A percentile compares a stretch with the other conserved stretches of the same genome.
Conservation (phyloP, 2,888 invertebrate species). For the Saturnia pavonia region DNA sequence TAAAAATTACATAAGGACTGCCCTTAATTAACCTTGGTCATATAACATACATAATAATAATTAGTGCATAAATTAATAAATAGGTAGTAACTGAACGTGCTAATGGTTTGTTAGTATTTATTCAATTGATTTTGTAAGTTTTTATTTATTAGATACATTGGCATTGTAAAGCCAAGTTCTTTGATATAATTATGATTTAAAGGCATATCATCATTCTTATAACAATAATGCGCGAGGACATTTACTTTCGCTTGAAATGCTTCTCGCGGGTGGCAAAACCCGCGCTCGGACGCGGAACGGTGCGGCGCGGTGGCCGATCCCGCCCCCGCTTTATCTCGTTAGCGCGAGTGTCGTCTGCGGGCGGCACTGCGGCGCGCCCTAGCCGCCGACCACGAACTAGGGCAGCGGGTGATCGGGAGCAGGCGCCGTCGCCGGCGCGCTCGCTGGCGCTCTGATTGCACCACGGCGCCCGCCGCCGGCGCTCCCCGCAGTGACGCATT, state of each 20-base stretch:
- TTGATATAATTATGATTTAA: not conserved
- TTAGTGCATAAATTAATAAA: not conserved
- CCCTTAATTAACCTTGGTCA: not conserved
- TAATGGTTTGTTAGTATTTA: not conserved
- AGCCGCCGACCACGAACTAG: slow-evolving; percentile 57
- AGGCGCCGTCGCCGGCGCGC: slow-evolving; percentile 40
- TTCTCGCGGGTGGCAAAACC: slow-evolving; percentile 28
- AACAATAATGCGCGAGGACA: not conserved
- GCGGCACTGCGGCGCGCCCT: slow-evolving; percentile 53
- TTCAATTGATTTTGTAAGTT: not conserved
- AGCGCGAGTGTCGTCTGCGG: slow-evolving; percentile 51
- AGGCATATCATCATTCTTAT: not conserved
- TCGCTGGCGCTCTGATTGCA: slow-evolving; percentile 41
- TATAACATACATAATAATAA: not conserved
- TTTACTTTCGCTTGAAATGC: slow-evolving; percentile 24
- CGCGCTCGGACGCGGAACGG: slow-evolving; percentile 31
- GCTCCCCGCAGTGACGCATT: slow-evolving; percentile 87
- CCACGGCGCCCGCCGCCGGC: slow-evolving; percentile 48
- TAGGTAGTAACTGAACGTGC: not conserved
- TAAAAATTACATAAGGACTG: not conserved
- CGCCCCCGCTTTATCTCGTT: slow-evolving; percentile 49
- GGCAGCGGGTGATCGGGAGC: slow-evolving; percentile 51
- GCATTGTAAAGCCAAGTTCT: not conserved
- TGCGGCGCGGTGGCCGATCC: slow-evolving; percentile 35
- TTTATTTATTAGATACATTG: not conserved